Evolutionary conservation across 2,888 invertebrate species (phyloP).

Genomic region (Craniophora ligustri): DNA sequence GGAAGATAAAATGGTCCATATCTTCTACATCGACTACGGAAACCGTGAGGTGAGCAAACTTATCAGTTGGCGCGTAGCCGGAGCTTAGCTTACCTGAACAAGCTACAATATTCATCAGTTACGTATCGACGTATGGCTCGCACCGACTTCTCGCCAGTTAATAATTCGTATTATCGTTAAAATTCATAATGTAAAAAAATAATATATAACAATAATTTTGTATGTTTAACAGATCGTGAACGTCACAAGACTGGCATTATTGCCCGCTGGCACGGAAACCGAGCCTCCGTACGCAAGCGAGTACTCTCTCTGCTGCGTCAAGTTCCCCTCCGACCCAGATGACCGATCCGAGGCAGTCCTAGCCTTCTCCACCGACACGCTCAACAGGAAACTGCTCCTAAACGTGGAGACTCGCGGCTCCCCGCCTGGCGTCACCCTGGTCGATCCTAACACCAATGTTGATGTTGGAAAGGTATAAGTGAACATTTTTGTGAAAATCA

Average conservation of each 20-base stretch:
- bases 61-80: no score
- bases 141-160: no score
- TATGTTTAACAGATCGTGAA: constrained; percentile 84
- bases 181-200: no score
- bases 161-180: no score
- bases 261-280: constrained; percentile 91
- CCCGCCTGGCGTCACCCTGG: constrained; percentile 88
- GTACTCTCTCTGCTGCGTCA: constrained; percentile 94
- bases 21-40: constrained; percentile 98
- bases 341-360: constrained; percentile 93
- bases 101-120: no score
- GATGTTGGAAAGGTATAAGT: constrained; percentile 87
- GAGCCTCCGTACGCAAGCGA: constrained; percentile 96
- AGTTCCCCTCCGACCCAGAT: constrained; percentile 96
- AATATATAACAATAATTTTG: not conserved
- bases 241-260: constrained; percentile 92
- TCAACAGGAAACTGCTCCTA: constrained; percentile 93
- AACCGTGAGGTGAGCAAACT: constrained; percentile 92
- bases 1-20: constrained; percentile 91
- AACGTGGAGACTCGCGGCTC: constrained; percentile 93
- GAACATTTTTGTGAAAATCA: no score
- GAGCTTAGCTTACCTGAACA: no score
- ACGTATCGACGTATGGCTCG: no score
- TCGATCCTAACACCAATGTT: constrained; percentile 82
- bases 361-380: constrained; percentile 89